Percentiles rank a stretch among this genome's conserved stretches.
These are phyloP conservation scores for Gavia stellata DNA, from an alignment of 2,113 vertebrate species.

Conservation along the genomic window DNA sequence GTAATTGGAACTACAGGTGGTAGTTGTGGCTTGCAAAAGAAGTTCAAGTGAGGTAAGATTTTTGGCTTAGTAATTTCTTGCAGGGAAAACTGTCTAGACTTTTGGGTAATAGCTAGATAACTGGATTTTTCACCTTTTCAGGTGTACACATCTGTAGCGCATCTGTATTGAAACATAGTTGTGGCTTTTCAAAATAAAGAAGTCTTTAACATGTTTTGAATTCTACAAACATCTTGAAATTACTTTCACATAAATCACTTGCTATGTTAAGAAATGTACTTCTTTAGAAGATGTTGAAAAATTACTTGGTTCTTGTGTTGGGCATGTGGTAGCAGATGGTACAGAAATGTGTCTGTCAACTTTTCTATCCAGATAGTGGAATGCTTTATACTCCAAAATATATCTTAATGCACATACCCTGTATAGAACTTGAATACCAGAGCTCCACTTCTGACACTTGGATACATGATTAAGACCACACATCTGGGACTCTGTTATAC, in stretches of 20 bases:
- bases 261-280: neutral
- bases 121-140: neutral
- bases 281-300: neutral
- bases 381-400: neutral
- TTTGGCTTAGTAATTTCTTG: neutral
- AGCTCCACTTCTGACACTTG: neutral
- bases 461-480: neutral
- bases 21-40: neutral
- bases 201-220: neutral
- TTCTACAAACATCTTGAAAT: neutral
- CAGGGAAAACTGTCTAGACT: neutral
- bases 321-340: neutral
- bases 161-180: neutral
- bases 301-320: neutral
- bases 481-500: neutral
- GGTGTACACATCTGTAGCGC: neutral
- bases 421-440: neutral
- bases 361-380: neutral
- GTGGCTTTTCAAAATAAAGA: neutral
- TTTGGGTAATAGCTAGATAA: neutral
- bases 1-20: neutral
- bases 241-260: rapidly evolving
- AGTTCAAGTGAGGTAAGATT: neutral
- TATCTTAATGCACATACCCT: neutral
- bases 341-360: neutral